A percentile compares a stretch with the other conserved stretches of the same genome.
These are phyloP conservation scores for Drosophila lowei DNA, from an alignment of 1,140 invertebrate genomes.

Conservation along the genomic window DNA sequence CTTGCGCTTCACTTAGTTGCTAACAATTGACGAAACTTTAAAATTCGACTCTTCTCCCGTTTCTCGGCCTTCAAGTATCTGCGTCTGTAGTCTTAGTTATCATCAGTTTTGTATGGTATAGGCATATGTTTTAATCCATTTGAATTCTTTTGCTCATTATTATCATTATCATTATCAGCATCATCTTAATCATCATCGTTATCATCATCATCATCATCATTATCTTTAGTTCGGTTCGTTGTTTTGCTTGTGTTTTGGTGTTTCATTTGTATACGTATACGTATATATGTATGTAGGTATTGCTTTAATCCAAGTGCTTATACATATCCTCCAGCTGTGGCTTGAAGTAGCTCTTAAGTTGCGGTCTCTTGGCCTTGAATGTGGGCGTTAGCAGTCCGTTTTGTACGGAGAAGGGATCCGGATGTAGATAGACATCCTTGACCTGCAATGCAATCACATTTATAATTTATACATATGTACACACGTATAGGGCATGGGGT, in stretches of 20 bases:
- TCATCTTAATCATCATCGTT: slow-evolving; percentile 17
- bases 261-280: background rate
- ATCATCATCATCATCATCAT: slow-evolving; percentile 12
- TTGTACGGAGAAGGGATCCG: slow-evolving; percentile 97
- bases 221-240: slow-evolving; percentile 60
- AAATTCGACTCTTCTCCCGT: slow-evolving; percentile 46
- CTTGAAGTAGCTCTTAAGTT: slow-evolving; percentile 95
- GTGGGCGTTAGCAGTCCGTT: slow-evolving; percentile 98
- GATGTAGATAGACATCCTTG: slow-evolving; percentile 96
- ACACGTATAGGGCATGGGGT: too few species aligned
- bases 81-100: slow-evolving; percentile 64
- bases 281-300: slow-evolving; percentile 22
- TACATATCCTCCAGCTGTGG: slow-evolving; percentile 96
- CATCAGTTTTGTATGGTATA: slow-evolving; percentile 52
- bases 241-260: slow-evolving; percentile 5
- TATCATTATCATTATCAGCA: slow-evolving; percentile 14
- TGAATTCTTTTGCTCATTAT: slow-evolving; percentile 59
- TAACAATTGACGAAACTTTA: slow-evolving; percentile 78
- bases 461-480: too few species aligned
- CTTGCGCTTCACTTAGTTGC: slow-evolving; percentile 64
- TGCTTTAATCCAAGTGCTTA: slow-evolving; percentile 84
- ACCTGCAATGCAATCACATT: slow-evolving; percentile 86
- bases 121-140: slow-evolving; percentile 39
- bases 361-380: slow-evolving; percentile 96
- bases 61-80: slow-evolving; percentile 48